A percentile compares a stretch with the other conserved stretches of the same genome.
Evolutionary conservation across 2,797 vertebrate genomes (phyloP).

Genomic region (Triplophysa yarkandensis): DNA sequence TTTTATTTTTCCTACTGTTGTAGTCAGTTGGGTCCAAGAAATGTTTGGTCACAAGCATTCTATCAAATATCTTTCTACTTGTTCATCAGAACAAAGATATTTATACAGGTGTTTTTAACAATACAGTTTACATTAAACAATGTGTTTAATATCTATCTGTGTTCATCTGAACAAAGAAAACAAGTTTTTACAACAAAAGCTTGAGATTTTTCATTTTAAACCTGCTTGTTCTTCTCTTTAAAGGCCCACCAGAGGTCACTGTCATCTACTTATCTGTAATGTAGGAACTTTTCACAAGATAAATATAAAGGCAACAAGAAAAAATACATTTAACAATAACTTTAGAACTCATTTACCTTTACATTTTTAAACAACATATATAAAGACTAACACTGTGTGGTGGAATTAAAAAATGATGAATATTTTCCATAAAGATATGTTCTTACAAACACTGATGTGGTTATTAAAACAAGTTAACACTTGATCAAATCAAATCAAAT

Average conservation of each 20-base stretch:
- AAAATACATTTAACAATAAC: neutral
- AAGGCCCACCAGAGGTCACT: constrained; percentile 35
- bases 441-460: neutral
- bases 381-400: neutral
- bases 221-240: neutral
- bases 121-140: too few relatives aligned
- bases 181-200: too few relatives aligned
- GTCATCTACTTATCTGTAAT: neutral
- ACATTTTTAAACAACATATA: neutral
- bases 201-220: neutral
- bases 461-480: neutral
- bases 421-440: too few relatives aligned
- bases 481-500: neutral
- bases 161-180: too few relatives aligned
- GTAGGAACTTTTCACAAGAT: neutral
- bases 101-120: too few relatives aligned
- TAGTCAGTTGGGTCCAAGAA: too few relatives aligned
- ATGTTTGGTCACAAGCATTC: too few relatives aligned
- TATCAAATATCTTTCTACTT: too few relatives aligned
- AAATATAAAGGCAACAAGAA: neutral
- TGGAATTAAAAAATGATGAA: neutral
- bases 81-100: too few relatives aligned
- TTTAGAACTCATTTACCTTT: neutral
- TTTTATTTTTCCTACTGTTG: too few relatives aligned
- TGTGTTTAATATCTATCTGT: too few relatives aligned